Evolutionary conservation across 2,797 vertebrate species (phyloP).

Genomic region (Geotrypetes seraphini): DNA sequence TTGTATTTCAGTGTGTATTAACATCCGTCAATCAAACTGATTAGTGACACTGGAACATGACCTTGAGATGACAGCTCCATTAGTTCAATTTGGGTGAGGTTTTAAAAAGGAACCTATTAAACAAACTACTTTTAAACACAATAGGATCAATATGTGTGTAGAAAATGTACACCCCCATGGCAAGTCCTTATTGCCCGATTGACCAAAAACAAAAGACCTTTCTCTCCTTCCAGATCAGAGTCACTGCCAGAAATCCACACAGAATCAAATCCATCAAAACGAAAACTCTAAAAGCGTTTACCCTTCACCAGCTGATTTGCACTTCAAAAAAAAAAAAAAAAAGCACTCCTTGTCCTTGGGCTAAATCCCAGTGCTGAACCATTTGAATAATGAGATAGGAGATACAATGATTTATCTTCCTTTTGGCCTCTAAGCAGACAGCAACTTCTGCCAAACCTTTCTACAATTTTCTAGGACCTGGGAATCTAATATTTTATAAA

Average conservation of each 20-base stretch:
- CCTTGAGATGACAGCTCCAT: slow-evolving; percentile 50
- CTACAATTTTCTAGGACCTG: slow-evolving; percentile 9
- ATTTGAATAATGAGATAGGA: slow-evolving; percentile 57
- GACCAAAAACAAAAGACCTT: slow-evolving; percentile 59
- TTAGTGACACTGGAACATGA: slow-evolving; percentile 42
- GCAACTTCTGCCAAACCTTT: slow-evolving; percentile 42
- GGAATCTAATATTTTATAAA: slow-evolving; percentile 18
- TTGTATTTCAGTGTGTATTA: slow-evolving; percentile 9
- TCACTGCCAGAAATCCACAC: slow-evolving; percentile 56
- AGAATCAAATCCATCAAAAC: slow-evolving; percentile 60
- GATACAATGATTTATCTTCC: slow-evolving; percentile 56
- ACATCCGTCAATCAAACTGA: slow-evolving; percentile 22
- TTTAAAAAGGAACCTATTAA: slow-evolving; percentile 39
- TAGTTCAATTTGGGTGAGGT: slow-evolving; percentile 24
- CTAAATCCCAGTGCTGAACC: slow-evolving; percentile 57
- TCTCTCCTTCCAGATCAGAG: slow-evolving; percentile 51
- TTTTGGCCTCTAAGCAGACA: slow-evolving; percentile 53
- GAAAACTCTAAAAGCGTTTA: slow-evolving; percentile 58
- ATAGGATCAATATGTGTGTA: slow-evolving; percentile 46
- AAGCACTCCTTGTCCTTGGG: slow-evolving; percentile 48
- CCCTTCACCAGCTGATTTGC: slow-evolving; percentile 61
- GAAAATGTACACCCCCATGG: slow-evolving; percentile 40
- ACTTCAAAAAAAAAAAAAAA: too few species aligned
- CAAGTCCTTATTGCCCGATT: slow-evolving; percentile 53
- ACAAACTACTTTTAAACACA: slow-evolving; percentile 53